Conservation (phyloP, 2,888 invertebrate species). For the Antheraea yamamai region DNA sequence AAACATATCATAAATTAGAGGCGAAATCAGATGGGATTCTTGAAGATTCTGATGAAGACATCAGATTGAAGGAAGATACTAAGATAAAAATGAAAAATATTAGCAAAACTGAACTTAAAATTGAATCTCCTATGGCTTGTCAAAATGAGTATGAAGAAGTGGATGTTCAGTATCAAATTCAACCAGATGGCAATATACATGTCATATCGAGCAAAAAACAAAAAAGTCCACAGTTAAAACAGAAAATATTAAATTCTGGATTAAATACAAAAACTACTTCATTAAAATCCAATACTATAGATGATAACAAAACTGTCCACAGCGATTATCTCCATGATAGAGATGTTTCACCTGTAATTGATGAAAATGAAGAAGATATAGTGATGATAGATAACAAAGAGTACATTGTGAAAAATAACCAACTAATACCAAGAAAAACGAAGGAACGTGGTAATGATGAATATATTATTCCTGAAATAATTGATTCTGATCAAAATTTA, state of each 20-base stretch:
- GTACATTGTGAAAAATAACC: conserved; percentile 75
- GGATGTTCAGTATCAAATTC: conserved; percentile 61
- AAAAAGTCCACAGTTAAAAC: conserved; percentile 44
- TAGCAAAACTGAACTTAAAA: conserved; percentile 39
- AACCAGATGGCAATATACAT: conserved; percentile 77
- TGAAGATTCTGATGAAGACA: conserved; percentile 80
- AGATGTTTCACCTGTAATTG: conserved; percentile 31
- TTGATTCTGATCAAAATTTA: conserved; percentile 46
- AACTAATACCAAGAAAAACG: conserved; percentile 57
- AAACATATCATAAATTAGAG: conserved; percentile 84
- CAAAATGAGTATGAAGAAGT: conserved; percentile 59
- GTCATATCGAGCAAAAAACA: conserved; percentile 59
- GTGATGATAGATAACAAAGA: conserved; percentile 83
- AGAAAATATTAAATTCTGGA: conserved; percentile 70
- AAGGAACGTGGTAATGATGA: conserved; percentile 42
- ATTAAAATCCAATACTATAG: conserved; percentile 36
- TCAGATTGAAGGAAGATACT: conserved; percentile 27
- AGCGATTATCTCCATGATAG: conserved; percentile 51
- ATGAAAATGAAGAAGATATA: conserved; percentile 47
- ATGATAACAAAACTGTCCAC: conserved; percentile 31
- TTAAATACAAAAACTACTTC: conserved; percentile 43
- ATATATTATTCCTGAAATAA: conserved; percentile 53
- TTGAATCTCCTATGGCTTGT: conserved; percentile 56
- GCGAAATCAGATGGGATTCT: conserved; percentile 86
- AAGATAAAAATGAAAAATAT: conserved; percentile 22